A percentile compares a stretch with the other conserved stretches of the same genome.
phyloP scores from a whole-genome alignment of 2,888 invertebrate genomes.

The Melikaiella ostensackeni region DNA sequence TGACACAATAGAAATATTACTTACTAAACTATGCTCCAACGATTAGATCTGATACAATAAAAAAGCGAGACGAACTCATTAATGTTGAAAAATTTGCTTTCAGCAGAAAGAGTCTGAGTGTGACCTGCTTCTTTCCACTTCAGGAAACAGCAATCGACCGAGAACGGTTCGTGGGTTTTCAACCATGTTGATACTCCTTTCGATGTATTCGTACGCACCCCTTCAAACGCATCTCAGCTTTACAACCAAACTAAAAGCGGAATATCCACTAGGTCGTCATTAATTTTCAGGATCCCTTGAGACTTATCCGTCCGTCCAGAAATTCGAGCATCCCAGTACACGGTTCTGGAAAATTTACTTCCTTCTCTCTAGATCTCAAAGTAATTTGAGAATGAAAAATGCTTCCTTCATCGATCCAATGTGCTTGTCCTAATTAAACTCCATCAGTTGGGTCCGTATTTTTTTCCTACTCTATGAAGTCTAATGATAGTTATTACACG shows the following conservation, averaged over 20 bases:
- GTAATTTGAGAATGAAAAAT: conserved; percentile 33
- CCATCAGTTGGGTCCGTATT: neutral
- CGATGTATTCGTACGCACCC: conserved; percentile 40
- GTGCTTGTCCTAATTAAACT: neutral
- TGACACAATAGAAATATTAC: neutral
- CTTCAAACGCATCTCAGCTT: conserved; percentile 8
- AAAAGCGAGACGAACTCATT: conserved; percentile 15
- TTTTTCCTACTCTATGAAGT: neutral
- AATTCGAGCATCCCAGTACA: conserved; percentile 9
- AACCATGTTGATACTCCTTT: conserved; percentile 54
- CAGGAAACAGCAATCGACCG: conserved; percentile 56
- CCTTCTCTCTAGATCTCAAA: conserved; percentile 1
- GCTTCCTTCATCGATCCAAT: conserved; percentile 16
- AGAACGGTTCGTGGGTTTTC: conserved; percentile 58
- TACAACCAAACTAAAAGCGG: conserved; percentile 19
- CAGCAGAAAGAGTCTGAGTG: conserved; percentile 3
- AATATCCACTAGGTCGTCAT: conserved; percentile 35
- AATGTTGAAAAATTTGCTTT: conserved; percentile 19
- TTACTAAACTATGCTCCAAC: neutral
- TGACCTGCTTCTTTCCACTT: conserved; percentile 56
- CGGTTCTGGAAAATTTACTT: conserved; percentile 18
- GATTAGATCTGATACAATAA: neutral
- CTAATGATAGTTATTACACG: neutral
- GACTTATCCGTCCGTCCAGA: conserved; percentile 16
- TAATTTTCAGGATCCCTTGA: conserved; percentile 33